phyloP scores from a whole-genome alignment of 1,140 invertebrate species.

The Dreissena polymorpha region DNA sequence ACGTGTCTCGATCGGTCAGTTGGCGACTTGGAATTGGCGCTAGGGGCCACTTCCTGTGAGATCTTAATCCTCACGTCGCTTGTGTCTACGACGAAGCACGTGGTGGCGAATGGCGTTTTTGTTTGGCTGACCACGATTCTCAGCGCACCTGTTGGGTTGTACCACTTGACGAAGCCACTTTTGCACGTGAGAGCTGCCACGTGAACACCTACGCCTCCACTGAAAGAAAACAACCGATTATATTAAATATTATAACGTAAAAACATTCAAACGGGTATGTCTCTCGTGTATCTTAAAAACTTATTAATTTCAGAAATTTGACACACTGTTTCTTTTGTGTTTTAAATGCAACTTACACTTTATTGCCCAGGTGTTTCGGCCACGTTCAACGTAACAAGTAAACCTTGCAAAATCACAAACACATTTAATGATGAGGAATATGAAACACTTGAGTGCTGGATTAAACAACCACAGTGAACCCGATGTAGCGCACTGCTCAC shows the following conservation, averaged over 20 bases:
- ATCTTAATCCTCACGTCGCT: slow-evolving; percentile 61
- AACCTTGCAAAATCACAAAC: too few relatives aligned
- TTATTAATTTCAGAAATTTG: not conserved
- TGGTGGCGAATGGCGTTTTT: slow-evolving; percentile 37
- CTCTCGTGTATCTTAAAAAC: not conserved
- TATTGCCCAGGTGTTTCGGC: too few relatives aligned
- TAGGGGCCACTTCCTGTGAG: slow-evolving; percentile 58
- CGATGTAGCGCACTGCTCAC: too few relatives aligned
- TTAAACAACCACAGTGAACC: too few relatives aligned
- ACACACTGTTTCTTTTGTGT: not conserved
- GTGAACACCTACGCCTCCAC: slow-evolving; percentile 33
- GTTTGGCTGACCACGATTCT: slow-evolving; percentile 57
- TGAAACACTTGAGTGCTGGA: too few relatives aligned
- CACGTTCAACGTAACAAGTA: too few relatives aligned
- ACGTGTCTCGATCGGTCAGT: slow-evolving; percentile 8
- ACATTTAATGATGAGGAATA: too few relatives aligned
- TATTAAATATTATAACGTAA: not conserved
- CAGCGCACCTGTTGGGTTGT: slow-evolving; percentile 63
- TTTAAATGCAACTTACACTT: too few relatives aligned
- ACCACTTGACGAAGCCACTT: slow-evolving; percentile 62
- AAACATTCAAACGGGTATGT: not conserved
- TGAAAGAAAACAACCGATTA: slow-evolving; percentile 27
- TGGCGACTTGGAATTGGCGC: slow-evolving; percentile 27
- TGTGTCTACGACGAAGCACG: slow-evolving; percentile 60
- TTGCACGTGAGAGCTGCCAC: slow-evolving; percentile 47